Conservation (phyloP, 2,113 vertebrate genomes). For the Erythrocercus mccallii region DNA sequence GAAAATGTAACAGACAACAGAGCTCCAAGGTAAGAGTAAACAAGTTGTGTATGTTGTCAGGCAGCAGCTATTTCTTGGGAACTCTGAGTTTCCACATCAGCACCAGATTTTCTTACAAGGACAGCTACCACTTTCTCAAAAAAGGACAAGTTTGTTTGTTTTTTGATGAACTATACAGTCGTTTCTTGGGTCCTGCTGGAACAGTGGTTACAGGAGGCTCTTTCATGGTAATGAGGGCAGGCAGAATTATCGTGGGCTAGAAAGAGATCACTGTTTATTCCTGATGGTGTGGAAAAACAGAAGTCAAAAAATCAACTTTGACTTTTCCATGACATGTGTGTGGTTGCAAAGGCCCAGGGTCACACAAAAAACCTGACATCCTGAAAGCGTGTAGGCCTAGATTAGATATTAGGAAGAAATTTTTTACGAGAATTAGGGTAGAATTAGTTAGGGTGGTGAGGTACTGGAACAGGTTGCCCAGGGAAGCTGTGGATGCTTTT, state of each 20-base stretch:
- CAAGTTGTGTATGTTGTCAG: neutral
- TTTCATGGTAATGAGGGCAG: neutral
- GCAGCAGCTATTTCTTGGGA: neutral
- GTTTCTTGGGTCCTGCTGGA: neutral
- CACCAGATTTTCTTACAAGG: neutral
- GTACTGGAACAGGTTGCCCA: neutral
- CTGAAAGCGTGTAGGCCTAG: neutral
- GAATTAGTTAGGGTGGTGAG: neutral
- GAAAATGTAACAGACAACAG: neutral
- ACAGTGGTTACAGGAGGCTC: neutral
- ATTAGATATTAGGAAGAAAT: neutral
- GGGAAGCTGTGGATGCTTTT: neutral
- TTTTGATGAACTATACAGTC: neutral
- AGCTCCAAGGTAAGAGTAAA: neutral
- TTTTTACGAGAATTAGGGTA: neutral
- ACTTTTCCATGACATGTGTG: neutral
- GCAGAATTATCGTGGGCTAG: neutral
- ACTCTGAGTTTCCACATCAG: neutral
- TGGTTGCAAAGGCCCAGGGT: neutral
- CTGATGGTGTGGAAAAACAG: neutral
- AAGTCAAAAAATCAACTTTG: neutral
- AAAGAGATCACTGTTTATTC: neutral
- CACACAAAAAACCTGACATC: neutral
- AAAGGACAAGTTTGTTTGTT: neutral
- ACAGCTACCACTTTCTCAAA: neutral